Evolutionary conservation across 2,113 vertebrate species (phyloP).

Genomic region (Lonchura striata): DNA sequence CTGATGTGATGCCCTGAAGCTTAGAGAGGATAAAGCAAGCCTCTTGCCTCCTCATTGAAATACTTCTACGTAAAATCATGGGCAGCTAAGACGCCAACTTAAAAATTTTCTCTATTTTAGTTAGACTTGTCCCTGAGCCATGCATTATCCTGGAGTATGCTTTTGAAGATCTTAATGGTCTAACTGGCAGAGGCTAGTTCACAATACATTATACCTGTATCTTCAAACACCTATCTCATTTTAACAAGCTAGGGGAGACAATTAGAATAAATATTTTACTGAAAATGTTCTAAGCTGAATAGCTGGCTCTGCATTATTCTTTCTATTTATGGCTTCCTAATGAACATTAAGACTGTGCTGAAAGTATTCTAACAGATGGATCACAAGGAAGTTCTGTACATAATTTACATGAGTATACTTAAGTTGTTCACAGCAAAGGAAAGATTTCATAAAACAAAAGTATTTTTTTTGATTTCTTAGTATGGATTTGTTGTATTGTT

Average conservation of each 20-base stretch:
- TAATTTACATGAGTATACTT: background rate
- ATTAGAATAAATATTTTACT: constrained; percentile 69
- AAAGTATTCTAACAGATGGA: background rate
- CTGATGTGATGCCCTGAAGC: constrained; percentile 24
- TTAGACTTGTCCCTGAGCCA: background rate
- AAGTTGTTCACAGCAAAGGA: background rate
- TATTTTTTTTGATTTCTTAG: background rate
- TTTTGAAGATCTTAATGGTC: constrained; percentile 42
- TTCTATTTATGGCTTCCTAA: constrained; percentile 65
- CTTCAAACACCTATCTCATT: constrained; percentile 43
- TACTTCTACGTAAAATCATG: background rate
- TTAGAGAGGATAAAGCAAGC: background rate
- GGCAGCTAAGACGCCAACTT: background rate
- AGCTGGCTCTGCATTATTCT: background rate
- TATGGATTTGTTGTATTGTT: background rate
- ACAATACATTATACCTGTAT: background rate
- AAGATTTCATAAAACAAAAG: background rate
- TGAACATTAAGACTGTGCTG: background rate
- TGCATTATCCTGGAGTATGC: background rate
- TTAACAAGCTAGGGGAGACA: constrained; percentile 20
- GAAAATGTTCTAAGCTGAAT: constrained; percentile 42
- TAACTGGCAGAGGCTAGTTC: constrained; percentile 42
- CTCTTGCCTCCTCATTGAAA: constrained; percentile 2
- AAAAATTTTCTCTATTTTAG: background rate
- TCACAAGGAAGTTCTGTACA: background rate